Base-by-base conservation (phyloP, 2,113 vertebrate species). In the Phasianus colchicus region DNA sequence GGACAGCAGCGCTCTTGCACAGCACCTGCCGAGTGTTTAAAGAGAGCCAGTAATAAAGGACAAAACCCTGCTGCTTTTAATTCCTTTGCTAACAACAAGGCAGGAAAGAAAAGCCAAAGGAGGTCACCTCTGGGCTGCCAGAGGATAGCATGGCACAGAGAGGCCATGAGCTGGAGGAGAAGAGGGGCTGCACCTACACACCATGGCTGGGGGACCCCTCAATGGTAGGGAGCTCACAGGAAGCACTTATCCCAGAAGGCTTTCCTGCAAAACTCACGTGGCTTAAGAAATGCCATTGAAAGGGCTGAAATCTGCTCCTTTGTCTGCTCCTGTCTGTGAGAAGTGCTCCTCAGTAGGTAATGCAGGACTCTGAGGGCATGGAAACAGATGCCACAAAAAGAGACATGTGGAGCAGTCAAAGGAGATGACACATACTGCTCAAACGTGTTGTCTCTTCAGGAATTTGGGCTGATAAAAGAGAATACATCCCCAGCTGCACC, bases 141-240 rank as follows among this genome's bases (percentile, higher is more conserved):
- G 29, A 74, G 84, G 66, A 42, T 2, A 8, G 24, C 32, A 57
- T 80, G 40, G 72, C 30, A 71, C 34, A 48, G 45, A 75, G 36
- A 38, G 77, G 43, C 73, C 30, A 22, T 2, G 16, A 67, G 45
- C 20, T 86, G 71, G 52, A 86, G 30, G 47, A 67, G 72, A 63
- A 10, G 8, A 72, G 66, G 47, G 45, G 22, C 38, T 18, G 34
- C 65, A 38, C 24, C 24, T 24, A 30, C 0, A 1, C 9, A 32
- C 34, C 24, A 16, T 0, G 0, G 22, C 60, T 47, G 7, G 17
- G 17, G 45, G 10, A 66, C 11, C 22, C n/a, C 2, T 8, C 11
- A 55, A 8, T 10, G 64, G 52, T 27, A n/a, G 29, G 25, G 15
- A 55, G 30, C 25, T 30, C 0, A 2, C 27, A 45, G 55, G 60